phyloP scores from a whole-genome alignment of 2,113 vertebrate genomes.

The Ceuthmochares aereus region DNA sequence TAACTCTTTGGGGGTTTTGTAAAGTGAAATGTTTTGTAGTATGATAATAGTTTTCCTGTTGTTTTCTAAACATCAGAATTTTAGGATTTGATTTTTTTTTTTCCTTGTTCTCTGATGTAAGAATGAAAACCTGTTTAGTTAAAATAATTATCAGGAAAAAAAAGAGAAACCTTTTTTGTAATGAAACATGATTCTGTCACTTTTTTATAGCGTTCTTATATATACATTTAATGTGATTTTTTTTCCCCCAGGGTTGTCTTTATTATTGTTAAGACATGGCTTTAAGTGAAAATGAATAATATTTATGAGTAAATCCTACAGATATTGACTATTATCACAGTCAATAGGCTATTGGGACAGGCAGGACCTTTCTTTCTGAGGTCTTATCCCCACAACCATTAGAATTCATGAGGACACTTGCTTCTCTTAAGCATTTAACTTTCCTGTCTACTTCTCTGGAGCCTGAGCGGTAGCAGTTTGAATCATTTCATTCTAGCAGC shows the following conservation, averaged over 20 bases:
- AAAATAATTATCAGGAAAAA: background rate
- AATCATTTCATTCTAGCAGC: conserved; percentile 6
- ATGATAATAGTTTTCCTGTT: conserved; percentile 9
- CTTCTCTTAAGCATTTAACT: background rate
- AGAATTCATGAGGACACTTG: background rate
- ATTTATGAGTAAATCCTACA: conserved; percentile 1
- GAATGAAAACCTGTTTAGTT: conserved; percentile 9
- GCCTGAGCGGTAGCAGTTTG: background rate
- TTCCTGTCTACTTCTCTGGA: background rate
- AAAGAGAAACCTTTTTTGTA: conserved; percentile 43
- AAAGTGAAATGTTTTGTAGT: conserved; percentile 69
- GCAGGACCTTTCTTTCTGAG: background rate
- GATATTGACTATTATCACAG: background rate
- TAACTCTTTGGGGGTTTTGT: conserved; percentile 41
- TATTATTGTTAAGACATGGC: background rate
- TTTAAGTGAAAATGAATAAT: background rate
- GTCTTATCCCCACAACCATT: background rate
- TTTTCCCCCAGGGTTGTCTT: background rate
- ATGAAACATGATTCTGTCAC: conserved; percentile 6
- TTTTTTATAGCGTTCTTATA: conserved; percentile 56
- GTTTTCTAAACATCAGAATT: conserved; percentile 53
- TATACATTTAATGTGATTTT: conserved; percentile 16
- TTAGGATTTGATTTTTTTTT: background rate
- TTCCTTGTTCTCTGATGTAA: background rate
- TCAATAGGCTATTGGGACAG: conserved; percentile 3